Percentiles rank a stretch among this genome's conserved stretches.
phyloP scores from a whole-genome alignment of 2,797 vertebrate species.

The Tiaroga cobitis region DNA sequence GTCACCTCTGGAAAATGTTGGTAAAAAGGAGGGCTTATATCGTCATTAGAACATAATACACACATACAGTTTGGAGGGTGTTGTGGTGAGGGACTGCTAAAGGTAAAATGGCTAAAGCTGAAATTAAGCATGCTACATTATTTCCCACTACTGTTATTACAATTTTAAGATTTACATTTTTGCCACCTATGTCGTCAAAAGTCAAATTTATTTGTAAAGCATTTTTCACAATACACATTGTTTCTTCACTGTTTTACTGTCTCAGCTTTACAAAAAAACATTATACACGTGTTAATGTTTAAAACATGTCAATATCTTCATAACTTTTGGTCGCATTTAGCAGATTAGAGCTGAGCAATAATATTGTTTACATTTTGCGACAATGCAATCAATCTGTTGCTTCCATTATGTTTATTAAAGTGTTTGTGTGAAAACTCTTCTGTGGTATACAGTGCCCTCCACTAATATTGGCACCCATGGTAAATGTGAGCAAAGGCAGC shows the following conservation, averaged over 20 bases:
- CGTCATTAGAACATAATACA: background rate
- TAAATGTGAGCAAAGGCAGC: too few species aligned
- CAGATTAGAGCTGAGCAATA: background rate
- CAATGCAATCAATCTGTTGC: background rate
- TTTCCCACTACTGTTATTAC: background rate
- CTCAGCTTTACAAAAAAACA: background rate
- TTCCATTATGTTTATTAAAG: background rate
- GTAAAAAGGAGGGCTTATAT: conserved; percentile 62
- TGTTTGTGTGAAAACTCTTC: background rate
- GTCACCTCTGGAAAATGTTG: conserved; percentile 47
- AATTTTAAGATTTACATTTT: too few species aligned
- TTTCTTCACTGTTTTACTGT: background rate
- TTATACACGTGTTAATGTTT: background rate
- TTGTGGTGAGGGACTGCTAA: background rate
- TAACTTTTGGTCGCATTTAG: too few species aligned
- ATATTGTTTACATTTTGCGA: background rate
- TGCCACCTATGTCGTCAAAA: background rate
- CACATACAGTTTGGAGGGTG: background rate
- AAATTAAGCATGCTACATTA: background rate
- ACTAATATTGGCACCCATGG: too few species aligned
- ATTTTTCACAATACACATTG: background rate
- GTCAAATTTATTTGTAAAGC: background rate
- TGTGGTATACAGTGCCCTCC: background rate
- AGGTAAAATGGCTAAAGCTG: too few species aligned
- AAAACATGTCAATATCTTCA: background rate